phyloP scores from a whole-genome alignment of 2,113 vertebrate genomes.

The Tichodroma muraria region DNA sequence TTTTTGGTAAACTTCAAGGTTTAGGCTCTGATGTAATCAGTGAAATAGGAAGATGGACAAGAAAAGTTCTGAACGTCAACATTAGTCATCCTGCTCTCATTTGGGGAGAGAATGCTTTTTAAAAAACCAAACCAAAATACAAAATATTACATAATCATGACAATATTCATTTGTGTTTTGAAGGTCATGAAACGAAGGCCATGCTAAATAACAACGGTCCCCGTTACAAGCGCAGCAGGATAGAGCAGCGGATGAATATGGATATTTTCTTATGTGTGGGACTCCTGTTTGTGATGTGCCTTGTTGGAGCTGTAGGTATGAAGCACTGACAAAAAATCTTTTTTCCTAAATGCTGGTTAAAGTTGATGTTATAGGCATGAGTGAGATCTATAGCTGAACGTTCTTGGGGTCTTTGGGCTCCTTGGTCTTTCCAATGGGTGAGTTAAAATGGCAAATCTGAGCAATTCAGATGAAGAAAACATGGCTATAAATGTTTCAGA shows the following conservation, averaged over 20 bases:
- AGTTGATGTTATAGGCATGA: background rate
- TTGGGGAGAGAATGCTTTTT: background rate
- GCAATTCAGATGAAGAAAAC: background rate
- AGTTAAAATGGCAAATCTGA: background rate
- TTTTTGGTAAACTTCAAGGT: background rate
- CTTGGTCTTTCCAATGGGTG: background rate
- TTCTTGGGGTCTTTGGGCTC: background rate
- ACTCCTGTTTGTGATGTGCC: constrained; percentile 88
- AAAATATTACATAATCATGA: background rate
- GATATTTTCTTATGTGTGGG: constrained; percentile 85
- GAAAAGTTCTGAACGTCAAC: background rate
- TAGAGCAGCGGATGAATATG: constrained; percentile 83
- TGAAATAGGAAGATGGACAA: background rate
- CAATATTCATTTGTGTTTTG: background rate
- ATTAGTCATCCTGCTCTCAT: background rate
- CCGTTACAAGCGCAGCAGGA: constrained; percentile 91
- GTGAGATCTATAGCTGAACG: background rate
- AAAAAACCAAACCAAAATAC: too few relatives aligned
- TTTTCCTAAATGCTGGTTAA: background rate
- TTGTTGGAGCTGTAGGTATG: constrained; percentile 85
- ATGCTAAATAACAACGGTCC: constrained; percentile 90
- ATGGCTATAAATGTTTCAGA: background rate
- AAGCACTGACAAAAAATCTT: background rate
- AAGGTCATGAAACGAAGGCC: constrained; percentile 93
- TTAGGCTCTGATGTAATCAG: background rate